Percentiles rank a stretch among this genome's conserved stretches.
These are phyloP conservation scores for Pedicia rivosa DNA, from an alignment of 2,888 invertebrate genomes.

Conservation along the genomic window DNA sequence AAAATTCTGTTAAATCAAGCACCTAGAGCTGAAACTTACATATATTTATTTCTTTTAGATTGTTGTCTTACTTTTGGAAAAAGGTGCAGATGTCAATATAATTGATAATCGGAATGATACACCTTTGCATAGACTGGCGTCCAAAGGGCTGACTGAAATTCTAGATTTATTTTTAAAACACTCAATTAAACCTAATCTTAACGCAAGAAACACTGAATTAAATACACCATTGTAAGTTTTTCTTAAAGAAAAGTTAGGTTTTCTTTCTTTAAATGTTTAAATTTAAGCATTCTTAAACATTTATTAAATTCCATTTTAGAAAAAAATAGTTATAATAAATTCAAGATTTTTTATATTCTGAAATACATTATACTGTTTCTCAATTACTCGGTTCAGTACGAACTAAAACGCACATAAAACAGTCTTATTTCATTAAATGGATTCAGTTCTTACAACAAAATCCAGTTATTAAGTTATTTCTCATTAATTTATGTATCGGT, in stretches of 20 bases:
- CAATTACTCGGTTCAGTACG: no score
- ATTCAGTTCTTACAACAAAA: no score
- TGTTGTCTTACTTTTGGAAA: conserved; percentile 8
- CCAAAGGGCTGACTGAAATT: conserved; percentile 8
- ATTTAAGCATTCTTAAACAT: no score
- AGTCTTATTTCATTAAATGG: no score
- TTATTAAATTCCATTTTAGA: no score
- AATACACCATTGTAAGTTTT: conserved; percentile 9
- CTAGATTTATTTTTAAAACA: conserved; percentile 7
- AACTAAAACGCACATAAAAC: no score
- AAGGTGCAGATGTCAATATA: conserved; percentile 9
- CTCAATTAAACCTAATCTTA: conserved; percentile 1
- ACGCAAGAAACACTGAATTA: conserved; percentile 8
- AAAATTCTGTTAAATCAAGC: neutral
- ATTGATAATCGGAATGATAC: conserved; percentile 9
- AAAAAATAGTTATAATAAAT: no score
- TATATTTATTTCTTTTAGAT: neutral
- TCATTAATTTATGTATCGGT: no score
- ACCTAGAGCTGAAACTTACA: neutral
- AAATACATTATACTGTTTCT: no score
- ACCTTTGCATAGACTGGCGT: conserved; percentile 9
- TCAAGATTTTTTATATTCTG: no score
- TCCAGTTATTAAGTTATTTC: no score
- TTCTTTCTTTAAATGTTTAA: neutral
- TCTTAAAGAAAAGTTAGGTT: neutral